Conservation (phyloP, 2,888 invertebrate species). For the Achlya flavicornis region DNA sequence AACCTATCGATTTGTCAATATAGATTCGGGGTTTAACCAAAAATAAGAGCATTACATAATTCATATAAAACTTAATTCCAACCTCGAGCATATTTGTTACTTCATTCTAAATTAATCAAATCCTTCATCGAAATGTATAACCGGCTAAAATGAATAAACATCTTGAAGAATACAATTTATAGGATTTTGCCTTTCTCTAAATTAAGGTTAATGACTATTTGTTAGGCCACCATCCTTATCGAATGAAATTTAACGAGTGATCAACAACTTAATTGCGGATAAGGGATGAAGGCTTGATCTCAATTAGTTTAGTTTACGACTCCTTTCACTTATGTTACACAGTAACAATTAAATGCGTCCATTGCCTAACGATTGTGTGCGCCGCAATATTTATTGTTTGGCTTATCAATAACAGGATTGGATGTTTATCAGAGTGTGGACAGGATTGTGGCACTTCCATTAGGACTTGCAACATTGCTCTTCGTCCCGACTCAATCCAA, state of each 20-base stretch:
- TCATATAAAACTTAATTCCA: background rate
- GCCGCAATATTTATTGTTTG: background rate
- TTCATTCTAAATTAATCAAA: background rate
- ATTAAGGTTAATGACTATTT: constrained; percentile 4
- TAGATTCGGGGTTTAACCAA: background rate
- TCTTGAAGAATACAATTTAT: constrained; percentile 4
- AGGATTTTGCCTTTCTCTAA: constrained; percentile 5
- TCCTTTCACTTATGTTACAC: constrained; percentile 5
- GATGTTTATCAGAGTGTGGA: constrained; percentile 10
- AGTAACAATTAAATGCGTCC: constrained; percentile 7
- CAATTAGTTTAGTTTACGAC: constrained; percentile 7
- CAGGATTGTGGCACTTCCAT: constrained; percentile 32
- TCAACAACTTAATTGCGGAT: constrained; percentile 7
- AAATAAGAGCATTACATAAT: background rate
- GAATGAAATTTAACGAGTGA: background rate
- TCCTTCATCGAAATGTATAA: background rate
- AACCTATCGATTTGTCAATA: no score
- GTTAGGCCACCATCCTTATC: constrained; percentile 6
- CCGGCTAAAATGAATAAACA: background rate
- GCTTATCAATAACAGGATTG: constrained; percentile 12
- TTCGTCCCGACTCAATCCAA: constrained; percentile 31
- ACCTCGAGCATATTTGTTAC: background rate
- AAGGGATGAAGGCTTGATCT: constrained; percentile 8
- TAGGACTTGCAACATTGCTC: constrained; percentile 40
- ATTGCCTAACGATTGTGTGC: constrained; percentile 3